These are phyloP conservation scores for Spodoptera littoralis DNA, from an alignment of 2,888 invertebrate genomes.

Conservation along the genomic window DNA sequence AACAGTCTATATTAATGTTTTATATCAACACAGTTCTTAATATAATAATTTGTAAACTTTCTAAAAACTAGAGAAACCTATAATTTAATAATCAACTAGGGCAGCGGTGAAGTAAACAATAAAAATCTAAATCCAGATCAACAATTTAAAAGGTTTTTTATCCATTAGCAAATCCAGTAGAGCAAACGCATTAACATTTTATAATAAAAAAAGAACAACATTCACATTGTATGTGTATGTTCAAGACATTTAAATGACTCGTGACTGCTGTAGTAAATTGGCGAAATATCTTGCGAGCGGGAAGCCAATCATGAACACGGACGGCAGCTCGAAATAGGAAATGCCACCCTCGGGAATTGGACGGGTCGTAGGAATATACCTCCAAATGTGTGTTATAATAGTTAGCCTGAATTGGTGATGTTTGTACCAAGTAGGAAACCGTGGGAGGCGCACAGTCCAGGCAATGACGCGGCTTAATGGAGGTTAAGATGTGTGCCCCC, in stretches of 20 bases:
- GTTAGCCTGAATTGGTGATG: conserved; percentile 76
- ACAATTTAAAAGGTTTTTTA: conserved; percentile 5
- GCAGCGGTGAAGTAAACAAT: neutral
- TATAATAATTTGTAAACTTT: too few relatives aligned
- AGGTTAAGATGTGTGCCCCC: conserved; percentile 86
- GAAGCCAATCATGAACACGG: conserved; percentile 57
- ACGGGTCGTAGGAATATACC: conserved; percentile 55
- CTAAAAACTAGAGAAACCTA: neutral
- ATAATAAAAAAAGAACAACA: conserved; percentile 11
- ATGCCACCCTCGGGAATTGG: conserved; percentile 68
- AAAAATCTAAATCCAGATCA: neutral
- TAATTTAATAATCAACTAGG: neutral
- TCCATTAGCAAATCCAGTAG: conserved; percentile 9
- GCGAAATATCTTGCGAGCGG: conserved; percentile 41
- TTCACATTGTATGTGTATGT: conserved; percentile 5
- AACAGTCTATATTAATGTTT: conserved; percentile 13
- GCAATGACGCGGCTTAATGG: conserved; percentile 81
- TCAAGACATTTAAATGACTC: conserved; percentile 32
- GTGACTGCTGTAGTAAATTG: conserved; percentile 32
- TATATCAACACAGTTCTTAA: too few relatives aligned
- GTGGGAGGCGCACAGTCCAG: conserved; percentile 79
- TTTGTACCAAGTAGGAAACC: conserved; percentile 75
- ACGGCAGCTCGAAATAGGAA: conserved; percentile 52
- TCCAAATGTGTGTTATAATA: conserved; percentile 67
- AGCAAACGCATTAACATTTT: conserved; percentile 13